A percentile compares a stretch with the other conserved stretches of the same genome.
These are phyloP conservation scores for Helicolenus hilgendorfi DNA, from an alignment of 2,797 vertebrate genomes.

Conservation along the genomic window DNA sequence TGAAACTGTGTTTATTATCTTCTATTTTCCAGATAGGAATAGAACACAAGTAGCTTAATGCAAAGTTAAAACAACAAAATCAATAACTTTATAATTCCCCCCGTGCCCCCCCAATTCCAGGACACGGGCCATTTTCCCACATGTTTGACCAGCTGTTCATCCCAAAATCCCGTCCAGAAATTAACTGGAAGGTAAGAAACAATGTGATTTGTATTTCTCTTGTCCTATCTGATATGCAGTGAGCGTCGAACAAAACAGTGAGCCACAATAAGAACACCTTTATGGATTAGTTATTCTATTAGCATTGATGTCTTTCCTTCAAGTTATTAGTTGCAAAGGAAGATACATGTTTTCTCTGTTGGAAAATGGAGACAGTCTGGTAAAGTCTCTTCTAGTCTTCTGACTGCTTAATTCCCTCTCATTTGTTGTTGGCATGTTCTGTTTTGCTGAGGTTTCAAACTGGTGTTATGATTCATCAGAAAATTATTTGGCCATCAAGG, in stretches of 20 bases:
- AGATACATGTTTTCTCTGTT: background rate
- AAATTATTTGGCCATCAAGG: background rate
- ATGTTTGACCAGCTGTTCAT: slow-evolving; percentile 97
- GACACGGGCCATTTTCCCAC: slow-evolving; percentile 98
- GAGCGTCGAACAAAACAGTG: background rate
- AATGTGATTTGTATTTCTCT: background rate
- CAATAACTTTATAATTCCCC: background rate
- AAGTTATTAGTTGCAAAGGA: background rate
- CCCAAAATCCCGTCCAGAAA: slow-evolving; percentile 89
- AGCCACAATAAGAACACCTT: background rate
- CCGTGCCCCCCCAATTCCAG: slow-evolving; percentile 85
- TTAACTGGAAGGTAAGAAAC: slow-evolving; percentile 92
- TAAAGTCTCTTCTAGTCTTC: background rate
- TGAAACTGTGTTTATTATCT: background rate
- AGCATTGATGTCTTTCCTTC: background rate
- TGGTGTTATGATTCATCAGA: background rate
- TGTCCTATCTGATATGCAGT: background rate
- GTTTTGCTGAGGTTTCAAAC: background rate
- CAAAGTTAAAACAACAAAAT: background rate
- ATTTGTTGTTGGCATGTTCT: background rate
- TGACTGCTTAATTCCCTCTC: background rate
- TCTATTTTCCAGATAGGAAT: background rate
- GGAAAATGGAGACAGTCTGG: background rate
- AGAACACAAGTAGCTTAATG: background rate
- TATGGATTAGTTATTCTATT: background rate